A percentile compares a stretch with the other conserved stretches of the same genome.
Evolutionary conservation across 2,888 invertebrate species (phyloP).

Genomic region (Ceratothoa steindachneri): DNA sequence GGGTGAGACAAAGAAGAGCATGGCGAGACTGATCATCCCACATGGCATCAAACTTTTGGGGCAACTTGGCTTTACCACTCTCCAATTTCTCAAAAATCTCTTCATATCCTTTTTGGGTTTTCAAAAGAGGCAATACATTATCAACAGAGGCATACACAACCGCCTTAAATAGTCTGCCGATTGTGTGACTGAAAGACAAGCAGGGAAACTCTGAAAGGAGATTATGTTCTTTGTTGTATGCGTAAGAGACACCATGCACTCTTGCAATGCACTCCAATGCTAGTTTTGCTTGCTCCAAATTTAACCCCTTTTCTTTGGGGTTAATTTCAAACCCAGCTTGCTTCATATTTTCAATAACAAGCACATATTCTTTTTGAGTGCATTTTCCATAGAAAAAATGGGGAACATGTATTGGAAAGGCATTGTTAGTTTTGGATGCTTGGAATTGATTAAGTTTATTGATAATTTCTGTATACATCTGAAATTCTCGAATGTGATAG

Average conservation of each 20-base stretch:
- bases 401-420: conserved; percentile 28
- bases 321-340: conserved; percentile 36
- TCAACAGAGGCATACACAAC: conserved; percentile 29
- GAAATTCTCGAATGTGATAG: conserved; percentile 34
- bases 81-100: conserved; percentile 39
- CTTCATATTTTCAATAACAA: conserved; percentile 43
- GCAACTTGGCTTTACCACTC: conserved; percentile 26
- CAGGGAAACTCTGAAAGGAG: conserved; percentile 32
- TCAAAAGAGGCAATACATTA: conserved; percentile 30
- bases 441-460: conserved; percentile 33
- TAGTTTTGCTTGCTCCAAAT: conserved; percentile 29
- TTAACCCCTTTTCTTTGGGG: conserved; percentile 32
- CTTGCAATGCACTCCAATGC: conserved; percentile 39
- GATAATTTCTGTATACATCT: conserved; percentile 41
- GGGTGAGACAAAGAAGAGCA: conserved; percentile 35
- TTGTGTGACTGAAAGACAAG: conserved; percentile 23
- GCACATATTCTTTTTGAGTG: conserved; percentile 37
- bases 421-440: conserved; percentile 23
- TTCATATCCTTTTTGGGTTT: conserved; percentile 34
- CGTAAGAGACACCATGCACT: conserved; percentile 40
- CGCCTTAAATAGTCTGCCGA: conserved; percentile 36
- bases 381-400: conserved; percentile 43
- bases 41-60: conserved; percentile 35
- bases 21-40: conserved; percentile 39
- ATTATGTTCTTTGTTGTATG: conserved; percentile 34